Evolutionary conservation across 2,113 vertebrate genomes (phyloP).

Genomic region (Phycodurus eques): DNA sequence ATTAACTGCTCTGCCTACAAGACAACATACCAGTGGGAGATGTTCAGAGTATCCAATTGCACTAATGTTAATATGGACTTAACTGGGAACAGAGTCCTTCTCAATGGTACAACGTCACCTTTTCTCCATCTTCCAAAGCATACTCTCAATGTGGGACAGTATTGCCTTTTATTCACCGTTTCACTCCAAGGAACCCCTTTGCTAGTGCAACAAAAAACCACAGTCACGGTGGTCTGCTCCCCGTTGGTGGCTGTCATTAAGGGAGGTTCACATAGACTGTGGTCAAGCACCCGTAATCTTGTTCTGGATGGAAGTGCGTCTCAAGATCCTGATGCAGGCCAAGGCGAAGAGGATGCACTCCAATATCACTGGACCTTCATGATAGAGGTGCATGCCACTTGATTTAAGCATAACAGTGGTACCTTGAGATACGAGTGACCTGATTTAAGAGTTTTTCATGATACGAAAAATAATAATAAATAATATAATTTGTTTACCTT

Average conservation of each 20-base stretch:
- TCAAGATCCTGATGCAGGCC: slow-evolving; percentile 67
- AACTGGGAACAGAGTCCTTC: slow-evolving; percentile 15
- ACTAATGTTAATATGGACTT: background rate
- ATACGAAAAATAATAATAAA: no score
- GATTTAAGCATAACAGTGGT: background rate
- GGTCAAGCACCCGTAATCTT: slow-evolving; percentile 65
- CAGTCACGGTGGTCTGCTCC: slow-evolving; percentile 64
- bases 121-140: slow-evolving; percentile 65
- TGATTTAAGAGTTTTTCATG: no score
- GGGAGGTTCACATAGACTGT: slow-evolving; percentile 70
- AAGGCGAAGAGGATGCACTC: slow-evolving; percentile 46
- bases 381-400: slow-evolving; percentile 46
- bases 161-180: slow-evolving; percentile 71
- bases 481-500: no score
- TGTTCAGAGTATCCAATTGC: slow-evolving; percentile 46
- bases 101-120: slow-evolving; percentile 45
- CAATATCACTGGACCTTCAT: slow-evolving; percentile 65
- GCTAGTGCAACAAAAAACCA: slow-evolving; percentile 22
- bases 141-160: slow-evolving; percentile 58
- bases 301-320: slow-evolving; percentile 72
- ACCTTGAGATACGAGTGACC: no score
- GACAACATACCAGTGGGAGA: slow-evolving; percentile 71
- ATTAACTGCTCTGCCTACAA: slow-evolving; percentile 72
- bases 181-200: slow-evolving; percentile 69
- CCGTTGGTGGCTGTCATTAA: slow-evolving; percentile 67